Evolutionary conservation across 2,113 vertebrate species (phyloP).

Genomic region (Diphyllodes magnificus): DNA sequence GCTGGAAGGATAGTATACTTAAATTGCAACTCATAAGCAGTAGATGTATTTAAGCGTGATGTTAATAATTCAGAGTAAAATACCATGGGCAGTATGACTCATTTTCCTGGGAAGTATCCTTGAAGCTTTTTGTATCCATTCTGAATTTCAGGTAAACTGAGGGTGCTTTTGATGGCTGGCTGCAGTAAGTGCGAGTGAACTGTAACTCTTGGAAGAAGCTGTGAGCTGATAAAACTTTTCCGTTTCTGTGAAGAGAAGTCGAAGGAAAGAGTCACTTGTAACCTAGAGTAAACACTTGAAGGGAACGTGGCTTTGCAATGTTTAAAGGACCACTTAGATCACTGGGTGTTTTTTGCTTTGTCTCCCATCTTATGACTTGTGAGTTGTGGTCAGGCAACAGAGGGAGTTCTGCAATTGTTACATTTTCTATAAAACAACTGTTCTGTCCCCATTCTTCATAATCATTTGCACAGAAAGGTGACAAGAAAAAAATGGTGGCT

Average conservation of each 20-base stretch:
- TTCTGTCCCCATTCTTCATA: not conserved
- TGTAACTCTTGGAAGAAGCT: not conserved
- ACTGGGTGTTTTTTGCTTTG: not conserved
- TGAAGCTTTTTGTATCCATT: not conserved
- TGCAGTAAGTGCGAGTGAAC: rapidly evolving
- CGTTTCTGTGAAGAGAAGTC: not conserved
- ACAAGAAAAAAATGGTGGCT: not conserved
- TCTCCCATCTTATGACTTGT: rapidly evolving
- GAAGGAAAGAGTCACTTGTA: not conserved
- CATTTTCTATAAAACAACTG: not conserved
- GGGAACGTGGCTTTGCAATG: not conserved
- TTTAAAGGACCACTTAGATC: not conserved
- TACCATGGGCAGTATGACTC: not conserved
- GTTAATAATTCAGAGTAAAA: not conserved
- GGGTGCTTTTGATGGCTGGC: not conserved
- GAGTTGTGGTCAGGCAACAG: not conserved
- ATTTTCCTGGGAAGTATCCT: not conserved
- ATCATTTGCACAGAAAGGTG: not conserved
- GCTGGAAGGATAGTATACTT: not conserved
- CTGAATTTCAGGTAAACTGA: not conserved
- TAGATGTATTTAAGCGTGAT: not conserved
- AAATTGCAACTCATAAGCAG: not conserved
- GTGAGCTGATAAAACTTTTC: not conserved
- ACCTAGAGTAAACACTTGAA: not conserved
- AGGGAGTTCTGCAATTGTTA: not conserved